Percentiles rank a stretch among this genome's conserved stretches.
Evolutionary conservation across 2,797 vertebrate species (phyloP).

Genomic region (Botia almorhae): DNA sequence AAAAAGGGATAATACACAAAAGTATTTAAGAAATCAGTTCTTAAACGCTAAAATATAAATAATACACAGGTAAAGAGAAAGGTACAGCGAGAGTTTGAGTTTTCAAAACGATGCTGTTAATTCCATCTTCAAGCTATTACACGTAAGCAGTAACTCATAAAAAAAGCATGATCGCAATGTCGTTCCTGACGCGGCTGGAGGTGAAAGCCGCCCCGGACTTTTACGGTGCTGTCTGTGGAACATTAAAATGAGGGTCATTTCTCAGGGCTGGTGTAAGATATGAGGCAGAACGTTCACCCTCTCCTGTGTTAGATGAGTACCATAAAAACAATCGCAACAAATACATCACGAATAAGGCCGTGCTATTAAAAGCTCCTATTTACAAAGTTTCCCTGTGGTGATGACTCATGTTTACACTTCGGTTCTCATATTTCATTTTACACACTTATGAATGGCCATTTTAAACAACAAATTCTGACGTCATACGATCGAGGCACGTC

Average conservation of each 20-base stretch:
- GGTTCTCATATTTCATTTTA: constrained; percentile 17
- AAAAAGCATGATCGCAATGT: constrained; percentile 3
- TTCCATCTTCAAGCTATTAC: background rate
- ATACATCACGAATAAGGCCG: background rate
- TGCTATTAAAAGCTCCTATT: background rate
- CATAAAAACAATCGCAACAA: background rate
- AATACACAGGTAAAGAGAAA: too few relatives aligned
- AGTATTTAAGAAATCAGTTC: too few relatives aligned
- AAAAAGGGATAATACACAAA: background rate
- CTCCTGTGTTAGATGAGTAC: background rate
- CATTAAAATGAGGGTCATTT: constrained; percentile 2
- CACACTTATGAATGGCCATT: constrained; percentile 10
- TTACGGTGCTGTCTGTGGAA: background rate
- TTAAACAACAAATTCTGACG: background rate
- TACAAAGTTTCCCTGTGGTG: background rate
- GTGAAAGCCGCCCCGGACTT: background rate
- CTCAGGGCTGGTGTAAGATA: background rate
- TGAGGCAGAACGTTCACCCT: background rate
- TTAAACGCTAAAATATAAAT: too few relatives aligned
- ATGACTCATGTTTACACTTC: constrained; percentile 5
- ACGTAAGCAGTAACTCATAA: background rate
- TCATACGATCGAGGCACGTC: background rate
- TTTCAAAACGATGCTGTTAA: background rate
- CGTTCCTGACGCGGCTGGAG: background rate
- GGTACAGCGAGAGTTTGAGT: too few relatives aligned